Evolutionary conservation across 1,140 invertebrate genomes (phyloP).

Genomic region (Bombus impatiens): DNA sequence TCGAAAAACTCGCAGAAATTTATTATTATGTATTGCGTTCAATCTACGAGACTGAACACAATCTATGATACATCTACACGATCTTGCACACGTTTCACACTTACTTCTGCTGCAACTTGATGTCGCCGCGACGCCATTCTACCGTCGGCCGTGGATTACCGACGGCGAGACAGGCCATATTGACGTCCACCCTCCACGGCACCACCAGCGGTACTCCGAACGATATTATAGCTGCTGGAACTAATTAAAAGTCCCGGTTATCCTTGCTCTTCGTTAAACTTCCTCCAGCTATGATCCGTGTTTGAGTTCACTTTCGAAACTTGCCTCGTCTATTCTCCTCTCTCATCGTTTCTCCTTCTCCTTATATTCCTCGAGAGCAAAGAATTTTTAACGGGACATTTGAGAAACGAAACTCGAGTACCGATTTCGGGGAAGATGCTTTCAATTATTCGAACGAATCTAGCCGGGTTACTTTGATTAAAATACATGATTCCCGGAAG

Average conservation of each 20-base stretch:
- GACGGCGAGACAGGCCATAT: constrained; percentile 84
- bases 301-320: constrained; percentile 53
- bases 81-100: constrained; percentile 7
- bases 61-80: too few relatives aligned
- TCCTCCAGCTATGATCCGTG: constrained; percentile 41
- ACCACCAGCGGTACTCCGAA: constrained; percentile 83
- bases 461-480: neutral
- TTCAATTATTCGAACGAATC: neutral
- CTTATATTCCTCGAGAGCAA: neutral
- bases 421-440: neutral
- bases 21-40: too few relatives aligned
- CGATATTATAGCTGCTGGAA: constrained; percentile 85
- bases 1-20: neutral
- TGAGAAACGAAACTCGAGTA: neutral
- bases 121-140: constrained; percentile 82
- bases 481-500: constrained; percentile 23
- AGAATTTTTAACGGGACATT: constrained; percentile 8
- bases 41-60: too few relatives aligned
- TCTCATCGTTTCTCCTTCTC: too few relatives aligned
- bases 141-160: constrained; percentile 83
- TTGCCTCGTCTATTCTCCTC: neutral
- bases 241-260: constrained; percentile 76
- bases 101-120: constrained; percentile 79
- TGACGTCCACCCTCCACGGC: constrained; percentile 83
- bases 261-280: constrained; percentile 50